phyloP scores from a whole-genome alignment of 2,888 invertebrate species.

The Drosophila recens region DNA sequence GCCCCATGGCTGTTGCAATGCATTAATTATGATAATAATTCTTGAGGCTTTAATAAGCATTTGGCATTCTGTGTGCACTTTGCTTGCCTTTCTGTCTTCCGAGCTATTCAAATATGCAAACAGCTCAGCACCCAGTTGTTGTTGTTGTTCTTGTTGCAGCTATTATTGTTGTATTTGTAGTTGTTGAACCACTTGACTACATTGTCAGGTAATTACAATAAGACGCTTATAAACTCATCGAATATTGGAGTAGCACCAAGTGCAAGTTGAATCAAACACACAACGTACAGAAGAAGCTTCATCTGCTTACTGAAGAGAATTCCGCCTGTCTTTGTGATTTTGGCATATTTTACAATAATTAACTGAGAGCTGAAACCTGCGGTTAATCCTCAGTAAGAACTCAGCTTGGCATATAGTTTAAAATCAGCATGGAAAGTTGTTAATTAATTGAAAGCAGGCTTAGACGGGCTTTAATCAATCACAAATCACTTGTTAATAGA shows the following conservation, averaged over 20 bases:
- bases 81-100: slow-evolving; percentile 38
- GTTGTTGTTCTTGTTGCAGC: slow-evolving; percentile 13
- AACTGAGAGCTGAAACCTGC: slow-evolving; percentile 45
- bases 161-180: slow-evolving; percentile 8
- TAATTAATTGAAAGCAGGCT: slow-evolving; percentile 1
- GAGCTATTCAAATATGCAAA: slow-evolving; percentile 68
- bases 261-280: slow-evolving; percentile 40
- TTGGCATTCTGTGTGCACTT: slow-evolving; percentile 53
- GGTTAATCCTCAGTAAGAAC: background rate
- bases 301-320: background rate
- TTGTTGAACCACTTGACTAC: slow-evolving; percentile 58
- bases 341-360: slow-evolving; percentile 62
- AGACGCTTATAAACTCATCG: slow-evolving; percentile 76
- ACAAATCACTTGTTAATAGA: background rate
- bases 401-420: background rate
- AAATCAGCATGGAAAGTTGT: background rate
- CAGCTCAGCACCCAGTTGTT: slow-evolving; percentile 47
- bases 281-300: background rate
- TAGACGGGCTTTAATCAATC: slow-evolving; percentile 4
- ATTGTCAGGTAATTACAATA: slow-evolving; percentile 80
- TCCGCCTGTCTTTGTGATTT: slow-evolving; percentile 16
- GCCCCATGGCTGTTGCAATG: slow-evolving; percentile 31
- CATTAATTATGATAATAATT: slow-evolving; percentile 81
- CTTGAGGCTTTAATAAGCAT: slow-evolving; percentile 71
- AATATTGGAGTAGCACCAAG: slow-evolving; percentile 64